Conservation (phyloP, 2,113 vertebrate genomes). For the Scartelaos histophorus region DNA sequence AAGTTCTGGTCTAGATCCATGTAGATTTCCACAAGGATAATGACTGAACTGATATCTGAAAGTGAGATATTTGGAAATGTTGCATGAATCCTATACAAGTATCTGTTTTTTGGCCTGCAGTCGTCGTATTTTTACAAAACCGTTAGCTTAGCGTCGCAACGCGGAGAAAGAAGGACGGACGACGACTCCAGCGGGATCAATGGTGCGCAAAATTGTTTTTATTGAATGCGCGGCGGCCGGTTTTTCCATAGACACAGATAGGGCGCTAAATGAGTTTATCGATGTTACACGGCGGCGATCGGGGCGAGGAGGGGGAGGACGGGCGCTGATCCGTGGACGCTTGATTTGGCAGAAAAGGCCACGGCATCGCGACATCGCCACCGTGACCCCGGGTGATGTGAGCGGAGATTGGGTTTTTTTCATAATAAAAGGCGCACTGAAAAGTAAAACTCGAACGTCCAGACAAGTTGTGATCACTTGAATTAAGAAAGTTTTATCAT, state of each 20-base stretch:
- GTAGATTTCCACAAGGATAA: no score
- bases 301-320: conserved; percentile 82
- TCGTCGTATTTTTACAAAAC: conserved; percentile 76
- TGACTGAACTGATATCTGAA: no score
- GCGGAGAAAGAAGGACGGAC: conserved; percentile 59
- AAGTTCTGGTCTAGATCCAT: no score
- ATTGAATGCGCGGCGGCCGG: conserved; percentile 82
- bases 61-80: no score
- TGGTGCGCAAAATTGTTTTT: conserved; percentile 85
- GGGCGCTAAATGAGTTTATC: conserved; percentile 80
- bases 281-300: conserved; percentile 73
- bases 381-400: conserved; percentile 54
- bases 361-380: conserved; percentile 52
- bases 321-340: conserved; percentile 71
- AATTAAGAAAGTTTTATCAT: no score
- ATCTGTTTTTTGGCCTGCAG: conserved; percentile 36
- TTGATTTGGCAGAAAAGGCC: conserved; percentile 61
- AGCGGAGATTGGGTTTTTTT: conserved; percentile 27
- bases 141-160: conserved; percentile 47
- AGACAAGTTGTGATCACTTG: no score
- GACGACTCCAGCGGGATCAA: conserved; percentile 83
- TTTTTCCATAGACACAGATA: conserved; percentile 80
- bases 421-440: not conserved
- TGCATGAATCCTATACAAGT: no score
- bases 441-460: no score